Evolutionary conservation across 2,113 vertebrate species (phyloP).

Genomic region (Plecotus auritus): DNA sequence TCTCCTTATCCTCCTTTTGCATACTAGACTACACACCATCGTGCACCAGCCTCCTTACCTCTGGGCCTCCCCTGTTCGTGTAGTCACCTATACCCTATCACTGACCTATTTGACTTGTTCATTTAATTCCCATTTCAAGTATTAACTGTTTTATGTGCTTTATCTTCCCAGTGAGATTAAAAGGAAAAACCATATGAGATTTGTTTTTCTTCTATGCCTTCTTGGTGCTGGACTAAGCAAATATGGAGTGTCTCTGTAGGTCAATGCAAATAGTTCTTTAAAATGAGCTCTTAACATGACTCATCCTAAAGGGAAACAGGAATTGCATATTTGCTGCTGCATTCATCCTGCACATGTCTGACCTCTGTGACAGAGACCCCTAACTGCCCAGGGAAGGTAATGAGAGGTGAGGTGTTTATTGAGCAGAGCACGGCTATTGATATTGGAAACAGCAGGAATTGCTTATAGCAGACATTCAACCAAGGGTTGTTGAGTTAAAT

Average conservation of each 20-base stretch:
- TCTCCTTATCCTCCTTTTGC: not conserved
- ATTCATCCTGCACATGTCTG: not conserved
- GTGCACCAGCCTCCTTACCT: not conserved
- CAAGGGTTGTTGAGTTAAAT: not conserved
- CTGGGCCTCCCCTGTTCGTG: not conserved
- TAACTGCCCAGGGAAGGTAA: not conserved
- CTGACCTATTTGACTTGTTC: not conserved
- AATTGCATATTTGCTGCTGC: not conserved
- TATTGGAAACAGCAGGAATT: not conserved
- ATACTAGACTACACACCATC: not conserved
- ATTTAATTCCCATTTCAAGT: not conserved
- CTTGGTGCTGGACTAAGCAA: not conserved
- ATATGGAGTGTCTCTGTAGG: not conserved
- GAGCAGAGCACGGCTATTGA: not conserved
- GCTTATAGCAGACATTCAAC: not conserved
- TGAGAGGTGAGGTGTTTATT: not conserved
- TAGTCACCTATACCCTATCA: not conserved
- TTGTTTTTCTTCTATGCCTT: not conserved
- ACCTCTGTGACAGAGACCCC: not conserved
- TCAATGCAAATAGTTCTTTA: not conserved
- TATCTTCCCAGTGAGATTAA: not conserved
- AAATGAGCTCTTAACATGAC: not conserved
- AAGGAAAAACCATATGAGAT: not conserved
- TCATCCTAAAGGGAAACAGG: not conserved
- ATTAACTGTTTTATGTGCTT: not conserved